Evolutionary conservation across 2,113 vertebrate genomes (phyloP).

Genomic region (Heteronetta atricapilla): DNA sequence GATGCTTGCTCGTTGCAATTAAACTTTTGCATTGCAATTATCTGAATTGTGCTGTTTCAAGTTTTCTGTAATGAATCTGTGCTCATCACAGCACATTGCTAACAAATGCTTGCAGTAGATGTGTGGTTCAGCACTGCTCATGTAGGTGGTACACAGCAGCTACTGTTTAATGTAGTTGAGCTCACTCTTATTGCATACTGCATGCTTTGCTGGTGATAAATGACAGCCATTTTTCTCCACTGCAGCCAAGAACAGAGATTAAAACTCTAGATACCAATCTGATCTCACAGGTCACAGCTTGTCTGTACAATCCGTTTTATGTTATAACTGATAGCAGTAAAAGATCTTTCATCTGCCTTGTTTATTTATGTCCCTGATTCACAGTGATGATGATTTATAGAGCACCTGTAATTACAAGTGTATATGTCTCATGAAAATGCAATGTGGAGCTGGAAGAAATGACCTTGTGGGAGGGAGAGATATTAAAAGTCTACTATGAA

Average conservation of each 20-base stretch:
- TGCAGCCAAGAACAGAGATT: slow-evolving; percentile 7
- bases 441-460: not conserved
- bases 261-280: slow-evolving; percentile 29
- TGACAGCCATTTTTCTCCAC: slow-evolving; percentile 21
- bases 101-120: not conserved
- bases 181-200: not conserved
- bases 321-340: slow-evolving; percentile 31
- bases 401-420: slow-evolving; percentile 35
- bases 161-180: not conserved
- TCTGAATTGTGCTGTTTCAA: not conserved
- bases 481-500: not conserved
- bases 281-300: slow-evolving; percentile 53
- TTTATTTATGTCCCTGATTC: slow-evolving; percentile 46
- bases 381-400: slow-evolving; percentile 31
- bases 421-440: not conserved
- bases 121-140: not conserved
- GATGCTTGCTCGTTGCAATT: not conserved
- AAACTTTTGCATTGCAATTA: not conserved
- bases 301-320: not conserved
- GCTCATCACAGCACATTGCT: not conserved
- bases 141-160: not conserved
- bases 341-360: slow-evolving; percentile 34
- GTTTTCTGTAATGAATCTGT: not conserved
- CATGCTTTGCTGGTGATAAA: slow-evolving; percentile 43
- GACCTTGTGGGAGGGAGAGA: not conserved